phyloP scores from a whole-genome alignment of 2,797 vertebrate genomes.

The Ataeniobius toweri region DNA sequence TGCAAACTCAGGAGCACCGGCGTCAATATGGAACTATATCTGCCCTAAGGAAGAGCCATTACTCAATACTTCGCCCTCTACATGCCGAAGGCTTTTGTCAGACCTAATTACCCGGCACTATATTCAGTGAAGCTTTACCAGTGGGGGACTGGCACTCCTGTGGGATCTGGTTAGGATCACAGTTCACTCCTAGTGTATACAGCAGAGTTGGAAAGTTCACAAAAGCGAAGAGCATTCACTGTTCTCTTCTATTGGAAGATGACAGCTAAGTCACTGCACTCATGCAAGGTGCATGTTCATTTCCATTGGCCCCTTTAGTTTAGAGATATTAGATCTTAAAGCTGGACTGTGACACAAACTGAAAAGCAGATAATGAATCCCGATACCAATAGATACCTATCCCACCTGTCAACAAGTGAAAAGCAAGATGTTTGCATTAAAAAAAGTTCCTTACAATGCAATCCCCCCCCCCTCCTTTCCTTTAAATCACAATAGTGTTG shows the following conservation, averaged over 20 bases:
- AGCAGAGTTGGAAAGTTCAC: conserved; percentile 69
- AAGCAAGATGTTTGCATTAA: not conserved
- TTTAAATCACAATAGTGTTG: not conserved
- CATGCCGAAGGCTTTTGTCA: conserved; percentile 75
- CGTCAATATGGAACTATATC: conserved; percentile 79
- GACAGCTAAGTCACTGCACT: conserved; percentile 61
- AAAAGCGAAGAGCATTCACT: conserved; percentile 69
- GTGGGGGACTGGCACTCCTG: conserved; percentile 68
- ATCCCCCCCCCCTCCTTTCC: not conserved
- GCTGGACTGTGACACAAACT: conserved; percentile 5
- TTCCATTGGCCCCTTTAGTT: conserved; percentile 21
- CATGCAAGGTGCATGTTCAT: conserved; percentile 41
- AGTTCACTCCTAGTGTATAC: conserved; percentile 72
- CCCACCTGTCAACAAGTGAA: not conserved
- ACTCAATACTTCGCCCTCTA: conserved; percentile 76
- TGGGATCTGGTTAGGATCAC: conserved; percentile 78
- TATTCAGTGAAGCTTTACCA: conserved; percentile 75
- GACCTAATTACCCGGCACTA: conserved; percentile 78
- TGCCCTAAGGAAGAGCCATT: conserved; percentile 79
- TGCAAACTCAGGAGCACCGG: conserved; percentile 75
- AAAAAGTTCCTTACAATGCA: not conserved
- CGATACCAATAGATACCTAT: not conserved
- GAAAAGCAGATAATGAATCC: conserved; percentile 8
- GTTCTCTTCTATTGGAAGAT: conserved; percentile 56
- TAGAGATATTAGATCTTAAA: conserved; percentile 10